Evolutionary conservation across 2,888 invertebrate species (phyloP).

Genomic region (Pomacea canaliculata): DNA sequence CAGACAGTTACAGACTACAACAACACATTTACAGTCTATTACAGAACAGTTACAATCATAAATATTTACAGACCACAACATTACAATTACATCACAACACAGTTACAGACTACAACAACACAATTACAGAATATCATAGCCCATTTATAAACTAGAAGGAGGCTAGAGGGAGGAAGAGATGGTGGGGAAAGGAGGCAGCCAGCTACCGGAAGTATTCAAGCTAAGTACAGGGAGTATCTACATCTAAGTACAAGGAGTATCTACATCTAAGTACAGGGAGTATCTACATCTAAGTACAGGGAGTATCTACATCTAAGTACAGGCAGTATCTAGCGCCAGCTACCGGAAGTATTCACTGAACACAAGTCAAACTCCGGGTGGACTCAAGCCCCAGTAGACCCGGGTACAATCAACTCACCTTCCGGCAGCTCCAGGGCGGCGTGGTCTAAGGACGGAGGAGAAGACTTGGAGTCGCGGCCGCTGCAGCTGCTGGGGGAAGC

Average conservation of each 20-base stretch:
- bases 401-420: conserved; percentile 33
- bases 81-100: neutral
- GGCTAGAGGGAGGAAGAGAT: neutral
- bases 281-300: too few species aligned
- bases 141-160: neutral
- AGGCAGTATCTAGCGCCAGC: too few species aligned
- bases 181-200: too few species aligned
- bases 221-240: too few species aligned
- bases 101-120: neutral
- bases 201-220: too few species aligned
- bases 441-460: conserved; percentile 36
- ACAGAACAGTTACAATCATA: neutral
- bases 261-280: too few species aligned
- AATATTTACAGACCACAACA: neutral
- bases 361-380: too few species aligned
- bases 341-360: too few species aligned
- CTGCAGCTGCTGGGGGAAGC: conserved; percentile 25
- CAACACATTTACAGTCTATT: neutral
- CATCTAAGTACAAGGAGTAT: too few species aligned
- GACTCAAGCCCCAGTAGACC: too few species aligned
- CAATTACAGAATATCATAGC: neutral
- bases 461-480: conserved; percentile 7
- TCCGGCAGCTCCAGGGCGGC: conserved; percentile 49
- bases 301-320: too few species aligned
- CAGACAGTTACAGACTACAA: neutral